Evolutionary conservation across 2,888 invertebrate species (phyloP).

Genomic region (Netelia fuscicornis): DNA sequence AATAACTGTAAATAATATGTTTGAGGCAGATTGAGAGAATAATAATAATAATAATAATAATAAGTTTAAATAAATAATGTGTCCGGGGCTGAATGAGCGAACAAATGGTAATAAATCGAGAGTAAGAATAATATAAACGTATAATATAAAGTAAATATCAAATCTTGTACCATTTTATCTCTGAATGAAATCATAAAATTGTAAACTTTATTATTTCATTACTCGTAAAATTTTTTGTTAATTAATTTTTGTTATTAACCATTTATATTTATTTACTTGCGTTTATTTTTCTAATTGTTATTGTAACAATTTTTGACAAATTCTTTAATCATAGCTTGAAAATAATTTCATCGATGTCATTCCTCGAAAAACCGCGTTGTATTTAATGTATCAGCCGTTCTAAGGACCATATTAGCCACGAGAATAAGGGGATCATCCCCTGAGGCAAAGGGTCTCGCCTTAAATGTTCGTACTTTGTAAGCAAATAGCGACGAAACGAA

Average conservation of each 20-base stretch:
- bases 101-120: too few relatives aligned
- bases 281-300: too few relatives aligned
- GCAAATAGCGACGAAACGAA: constrained; percentile 8
- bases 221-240: neutral
- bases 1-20: too few relatives aligned
- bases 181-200: constrained; percentile 13
- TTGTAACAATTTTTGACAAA: too few relatives aligned
- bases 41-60: too few relatives aligned
- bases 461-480: constrained; percentile 6
- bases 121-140: too few relatives aligned
- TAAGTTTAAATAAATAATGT: too few relatives aligned
- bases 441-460: constrained; percentile 9
- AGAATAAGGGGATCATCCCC: neutral
- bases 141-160: neutral
- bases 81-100: too few relatives aligned
- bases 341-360: constrained; percentile 26
- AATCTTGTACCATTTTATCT: neutral
- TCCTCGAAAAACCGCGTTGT: neutral
- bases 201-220: constrained; percentile 14
- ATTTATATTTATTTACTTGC: neutral
- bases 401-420: neutral
- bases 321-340: neutral
- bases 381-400: neutral
- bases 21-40: too few relatives aligned
- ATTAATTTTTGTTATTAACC: constrained; percentile 3